These are phyloP conservation scores for Mormyrus lacerda DNA, from an alignment of 2,113 vertebrate species.

Conservation along the genomic window DNA sequence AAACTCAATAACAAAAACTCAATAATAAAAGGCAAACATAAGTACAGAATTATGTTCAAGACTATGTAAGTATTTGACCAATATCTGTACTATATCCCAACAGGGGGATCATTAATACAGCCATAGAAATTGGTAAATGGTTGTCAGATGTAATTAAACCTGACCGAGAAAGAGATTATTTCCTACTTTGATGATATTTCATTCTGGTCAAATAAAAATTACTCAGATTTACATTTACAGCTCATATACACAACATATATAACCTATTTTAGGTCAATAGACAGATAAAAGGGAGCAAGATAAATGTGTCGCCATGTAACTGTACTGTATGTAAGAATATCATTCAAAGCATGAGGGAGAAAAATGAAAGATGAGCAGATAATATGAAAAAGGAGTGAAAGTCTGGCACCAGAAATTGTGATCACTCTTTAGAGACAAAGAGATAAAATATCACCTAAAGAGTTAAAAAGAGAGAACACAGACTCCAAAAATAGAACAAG, in stretches of 20 bases:
- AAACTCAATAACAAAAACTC: neutral
- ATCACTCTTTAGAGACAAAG: slow-evolving; percentile 1
- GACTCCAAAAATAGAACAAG: slow-evolving; percentile 18
- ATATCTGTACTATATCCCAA: neutral
- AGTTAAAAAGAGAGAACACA: slow-evolving; percentile 5
- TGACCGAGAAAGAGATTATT: neutral
- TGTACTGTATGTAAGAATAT: neutral
- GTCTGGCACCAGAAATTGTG: slow-evolving; percentile 5
- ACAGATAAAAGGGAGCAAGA: neutral
- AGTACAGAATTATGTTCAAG: neutral
- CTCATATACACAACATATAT: neutral
- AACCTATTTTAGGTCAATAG: neutral
- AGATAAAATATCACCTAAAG: slow-evolving; percentile 18
- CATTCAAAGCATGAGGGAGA: neutral
- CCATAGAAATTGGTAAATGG: neutral
- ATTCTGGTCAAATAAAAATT: neutral
- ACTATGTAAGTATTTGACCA: neutral
- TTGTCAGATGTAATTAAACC: neutral
- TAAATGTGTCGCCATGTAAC: neutral
- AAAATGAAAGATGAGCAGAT: neutral
- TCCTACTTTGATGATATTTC: neutral
- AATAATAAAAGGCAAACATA: neutral
- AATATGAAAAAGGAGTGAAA: neutral
- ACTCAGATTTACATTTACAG: neutral
- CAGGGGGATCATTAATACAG: neutral